Percentiles rank a stretch among this genome's conserved stretches.
These are phyloP conservation scores for Clistopyga incitator DNA, from an alignment of 2,888 invertebrate genomes.

Conservation along the genomic window DNA sequence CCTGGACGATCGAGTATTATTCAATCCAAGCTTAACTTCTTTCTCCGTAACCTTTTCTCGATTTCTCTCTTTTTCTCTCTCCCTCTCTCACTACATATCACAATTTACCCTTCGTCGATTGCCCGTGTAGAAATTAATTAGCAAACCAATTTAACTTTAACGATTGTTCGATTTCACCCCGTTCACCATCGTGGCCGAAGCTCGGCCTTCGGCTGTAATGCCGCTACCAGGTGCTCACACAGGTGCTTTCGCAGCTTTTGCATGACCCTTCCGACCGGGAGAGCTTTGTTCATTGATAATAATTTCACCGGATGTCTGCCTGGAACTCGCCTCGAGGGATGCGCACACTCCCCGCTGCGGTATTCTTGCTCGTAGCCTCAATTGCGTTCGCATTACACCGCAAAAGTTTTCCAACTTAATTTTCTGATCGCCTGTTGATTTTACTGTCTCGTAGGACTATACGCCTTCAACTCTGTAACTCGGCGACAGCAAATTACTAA, in stretches of 20 bases:
- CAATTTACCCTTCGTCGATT: constrained; percentile 57
- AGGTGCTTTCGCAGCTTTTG: background rate
- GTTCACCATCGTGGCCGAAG: constrained; percentile 60
- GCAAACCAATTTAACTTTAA: constrained; percentile 81
- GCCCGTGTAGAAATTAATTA: constrained; percentile 80
- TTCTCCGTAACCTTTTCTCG: background rate
- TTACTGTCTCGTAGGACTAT: constrained; percentile 42
- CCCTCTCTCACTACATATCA: background rate
- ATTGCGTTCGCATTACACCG: constrained; percentile 30
- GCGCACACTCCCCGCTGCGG: constrained; percentile 58
- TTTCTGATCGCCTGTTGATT: constrained; percentile 74
- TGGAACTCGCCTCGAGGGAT: constrained; percentile 60
- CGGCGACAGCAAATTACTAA: constrained; percentile 1
- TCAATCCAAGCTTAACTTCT: background rate
- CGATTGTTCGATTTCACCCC: constrained; percentile 76
- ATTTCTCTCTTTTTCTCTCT: background rate
- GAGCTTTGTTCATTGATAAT: constrained; percentile 78
- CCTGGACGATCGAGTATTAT: constrained; percentile 23
- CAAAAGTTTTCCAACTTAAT: constrained; percentile 73
- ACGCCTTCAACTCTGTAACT: constrained; percentile 2
- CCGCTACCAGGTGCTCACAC: constrained; percentile 37
- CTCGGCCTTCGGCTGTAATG: constrained; percentile 23
- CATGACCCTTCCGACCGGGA: background rate
- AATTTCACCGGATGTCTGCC: constrained; percentile 73
- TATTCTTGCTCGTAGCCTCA: constrained; percentile 11